Evolutionary conservation across 2,113 vertebrate species (phyloP), one percentile per base, ranked within the genome.

Genomic region (Ceyx melanurus): DNA sequence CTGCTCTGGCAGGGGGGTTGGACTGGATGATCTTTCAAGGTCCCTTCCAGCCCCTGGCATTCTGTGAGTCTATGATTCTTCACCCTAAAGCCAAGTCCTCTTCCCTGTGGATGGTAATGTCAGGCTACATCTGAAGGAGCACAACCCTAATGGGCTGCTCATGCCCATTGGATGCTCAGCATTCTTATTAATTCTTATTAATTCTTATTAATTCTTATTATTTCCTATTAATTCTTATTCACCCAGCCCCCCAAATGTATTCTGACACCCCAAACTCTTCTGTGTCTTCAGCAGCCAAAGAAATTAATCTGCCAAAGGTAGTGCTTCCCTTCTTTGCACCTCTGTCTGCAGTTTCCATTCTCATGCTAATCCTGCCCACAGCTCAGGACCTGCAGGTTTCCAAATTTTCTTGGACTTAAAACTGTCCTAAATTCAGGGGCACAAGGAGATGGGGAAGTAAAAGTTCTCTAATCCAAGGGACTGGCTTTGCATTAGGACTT

Each of bases 271-370:
- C 17, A 62, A 75, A 86, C 26, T 75, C 48, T 20, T 29, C 10
- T 7, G 13, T 17, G 6, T 42, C 53, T 18, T 71, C 57, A 37
- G 23, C 0, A 0, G 4, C 25, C 42, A 62, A 50, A 13, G 9
- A 72, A 89, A 74, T 79, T 11, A 26, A 15, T 78, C 57, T 72
- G 29, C n/a, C 14, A 14, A 53, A n/a, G 10, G 10, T 9, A 33
- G 6, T 10, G 9, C 17, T 35, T 68, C 19, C 8, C 26, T 4
- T 42, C 31, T 43, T 50, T 80, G 25, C 10, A 16, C 40, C 28
- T 29, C 45, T 9, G 7, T 81, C 1, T 88, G 22, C 31, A 35
- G 33, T 51, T 80, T 82, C 45, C 70, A 0, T 79, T 82, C 64
- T 77, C 57, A 62, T 4, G 4, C 26, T 88, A 54, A 68, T 89